phyloP scores from a whole-genome alignment of 2,888 invertebrate genomes.

The Zonitis immaculata region DNA sequence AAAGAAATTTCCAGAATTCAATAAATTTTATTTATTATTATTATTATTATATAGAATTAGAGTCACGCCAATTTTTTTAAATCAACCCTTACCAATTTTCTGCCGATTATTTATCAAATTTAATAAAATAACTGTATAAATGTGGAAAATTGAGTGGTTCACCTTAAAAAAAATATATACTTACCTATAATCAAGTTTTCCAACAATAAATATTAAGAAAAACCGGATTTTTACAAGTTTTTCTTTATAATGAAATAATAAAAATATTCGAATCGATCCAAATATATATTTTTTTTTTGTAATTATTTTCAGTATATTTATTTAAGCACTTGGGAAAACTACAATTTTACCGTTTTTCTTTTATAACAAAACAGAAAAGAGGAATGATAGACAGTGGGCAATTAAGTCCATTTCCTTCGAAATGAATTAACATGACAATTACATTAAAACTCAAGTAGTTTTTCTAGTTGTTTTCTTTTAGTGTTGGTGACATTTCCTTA shows the following conservation, averaged over 20 bases:
- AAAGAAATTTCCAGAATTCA: constrained; percentile 20
- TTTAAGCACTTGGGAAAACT: neutral
- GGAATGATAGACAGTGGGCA: constrained; percentile 3
- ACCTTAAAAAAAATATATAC: too few relatives aligned
- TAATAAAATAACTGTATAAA: too few relatives aligned
- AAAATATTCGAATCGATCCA: neutral
- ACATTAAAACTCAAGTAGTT: constrained; percentile 41
- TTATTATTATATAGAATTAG: too few relatives aligned
- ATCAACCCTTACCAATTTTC: too few relatives aligned
- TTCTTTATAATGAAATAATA: neutral
- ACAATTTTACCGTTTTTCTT: neutral
- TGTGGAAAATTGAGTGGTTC: neutral
- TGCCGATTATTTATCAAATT: too few relatives aligned
- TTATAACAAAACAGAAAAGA: neutral
- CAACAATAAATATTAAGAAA: too few relatives aligned
- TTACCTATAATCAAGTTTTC: too few relatives aligned
- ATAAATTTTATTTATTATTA: too few relatives aligned
- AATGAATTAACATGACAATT: constrained; percentile 37
- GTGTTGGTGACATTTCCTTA: constrained; percentile 33
- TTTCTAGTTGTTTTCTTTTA: constrained; percentile 38
- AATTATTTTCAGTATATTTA: too few relatives aligned
- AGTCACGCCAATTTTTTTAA: too few relatives aligned
- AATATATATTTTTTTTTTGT: too few relatives aligned
- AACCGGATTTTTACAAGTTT: too few relatives aligned
- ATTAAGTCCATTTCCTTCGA: constrained; percentile 27